Evolutionary conservation across 2,888 invertebrate species (phyloP).

Genomic region (Mesorhabditis spiculigera): DNA sequence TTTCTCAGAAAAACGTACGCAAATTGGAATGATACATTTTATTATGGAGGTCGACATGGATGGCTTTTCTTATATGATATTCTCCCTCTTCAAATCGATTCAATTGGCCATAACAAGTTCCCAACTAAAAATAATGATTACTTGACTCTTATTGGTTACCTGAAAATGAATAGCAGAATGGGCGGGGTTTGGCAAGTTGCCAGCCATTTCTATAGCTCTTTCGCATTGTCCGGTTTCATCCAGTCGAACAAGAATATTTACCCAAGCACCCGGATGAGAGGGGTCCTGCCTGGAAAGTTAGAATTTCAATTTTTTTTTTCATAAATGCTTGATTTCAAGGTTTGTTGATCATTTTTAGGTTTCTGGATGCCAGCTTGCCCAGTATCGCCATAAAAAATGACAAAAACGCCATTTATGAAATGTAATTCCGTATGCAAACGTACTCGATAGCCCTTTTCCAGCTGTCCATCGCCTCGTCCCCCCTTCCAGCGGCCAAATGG

Average conservation of each 20-base stretch:
- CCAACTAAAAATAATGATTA: conserved; percentile 71
- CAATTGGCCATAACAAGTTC: conserved; percentile 81
- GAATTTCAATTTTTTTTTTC: no score
- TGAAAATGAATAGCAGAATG: conserved; percentile 76
- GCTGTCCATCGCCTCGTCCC: conserved; percentile 65
- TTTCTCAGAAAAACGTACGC: conserved; percentile 70
- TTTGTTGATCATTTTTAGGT: no score
- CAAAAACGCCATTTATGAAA: conserved; percentile 52
- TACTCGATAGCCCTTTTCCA: no score
- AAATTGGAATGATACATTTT: conserved; percentile 82
- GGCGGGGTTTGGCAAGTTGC: conserved; percentile 71
- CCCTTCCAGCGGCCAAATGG: conserved; percentile 76
- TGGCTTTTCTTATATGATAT: conserved; percentile 74
- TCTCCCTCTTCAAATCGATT: conserved; percentile 77
- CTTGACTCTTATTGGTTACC: conserved; percentile 14
- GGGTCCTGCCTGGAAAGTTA: conserved; percentile 62
- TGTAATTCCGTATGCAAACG: conserved; percentile 59
- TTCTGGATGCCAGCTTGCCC: no score
- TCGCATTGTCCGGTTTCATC: conserved; percentile 66
- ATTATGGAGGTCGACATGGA: conserved; percentile 69
- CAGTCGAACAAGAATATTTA: conserved; percentile 50
- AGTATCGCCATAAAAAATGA: no score
- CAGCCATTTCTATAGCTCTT: conserved; percentile 72
- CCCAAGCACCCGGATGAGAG: conserved; percentile 82
- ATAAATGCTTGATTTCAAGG: no score